Conservation (phyloP, 2,113 vertebrate species). For the Aythya baeri region DNA sequence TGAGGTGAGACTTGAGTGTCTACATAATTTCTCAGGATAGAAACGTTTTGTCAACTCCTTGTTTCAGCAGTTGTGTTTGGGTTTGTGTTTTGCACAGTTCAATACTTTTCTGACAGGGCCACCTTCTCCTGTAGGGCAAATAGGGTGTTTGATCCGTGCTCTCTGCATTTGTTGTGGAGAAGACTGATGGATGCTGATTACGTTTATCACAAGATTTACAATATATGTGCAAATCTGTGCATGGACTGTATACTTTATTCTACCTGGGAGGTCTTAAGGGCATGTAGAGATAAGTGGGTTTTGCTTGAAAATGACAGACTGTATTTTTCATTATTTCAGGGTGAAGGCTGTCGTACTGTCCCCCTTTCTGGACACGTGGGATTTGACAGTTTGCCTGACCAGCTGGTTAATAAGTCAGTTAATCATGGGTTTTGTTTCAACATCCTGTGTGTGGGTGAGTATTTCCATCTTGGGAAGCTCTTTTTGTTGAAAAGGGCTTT, state of each 20-base stretch:
- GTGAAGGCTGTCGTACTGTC: slow-evolving; percentile 91
- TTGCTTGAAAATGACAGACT: neutral
- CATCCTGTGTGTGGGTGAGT: slow-evolving; percentile 99
- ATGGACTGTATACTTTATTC: neutral
- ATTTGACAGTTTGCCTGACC: slow-evolving; percentile 99
- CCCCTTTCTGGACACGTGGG: slow-evolving; percentile 96
- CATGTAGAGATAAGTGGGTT: neutral
- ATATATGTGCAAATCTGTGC: neutral
- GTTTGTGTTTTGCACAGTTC: neutral
- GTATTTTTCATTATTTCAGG: slow-evolving; percentile 74
- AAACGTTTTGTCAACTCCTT: neutral
- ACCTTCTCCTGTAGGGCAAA: neutral
- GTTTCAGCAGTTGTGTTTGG: neutral
- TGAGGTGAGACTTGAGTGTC: neutral
- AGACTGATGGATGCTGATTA: neutral
- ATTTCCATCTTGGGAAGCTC: slow-evolving; percentile 75
- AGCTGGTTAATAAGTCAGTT: slow-evolving; percentile 99
- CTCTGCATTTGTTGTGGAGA: neutral
- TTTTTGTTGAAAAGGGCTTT: slow-evolving; percentile 63
- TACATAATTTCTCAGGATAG: neutral
- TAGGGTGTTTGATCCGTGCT: neutral
- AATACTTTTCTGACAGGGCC: neutral
- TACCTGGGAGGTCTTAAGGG: neutral
- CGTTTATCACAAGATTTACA: neutral
- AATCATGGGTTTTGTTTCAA: slow-evolving; percentile 99